phyloP scores from a whole-genome alignment of 2,113 vertebrate genomes.

The Mustela nigripes region DNA sequence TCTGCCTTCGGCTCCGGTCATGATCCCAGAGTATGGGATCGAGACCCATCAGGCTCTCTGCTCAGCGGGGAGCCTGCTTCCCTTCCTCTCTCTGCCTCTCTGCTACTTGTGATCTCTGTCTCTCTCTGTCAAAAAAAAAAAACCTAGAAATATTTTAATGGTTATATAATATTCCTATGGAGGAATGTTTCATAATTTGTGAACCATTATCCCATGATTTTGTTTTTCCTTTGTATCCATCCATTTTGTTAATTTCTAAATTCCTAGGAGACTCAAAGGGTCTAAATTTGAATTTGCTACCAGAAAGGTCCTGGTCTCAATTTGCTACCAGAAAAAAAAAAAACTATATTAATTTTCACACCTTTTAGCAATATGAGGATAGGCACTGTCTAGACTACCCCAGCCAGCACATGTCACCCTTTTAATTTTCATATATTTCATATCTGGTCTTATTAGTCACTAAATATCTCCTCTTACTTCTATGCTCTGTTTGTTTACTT shows the following conservation, averaged over 20 bases:
- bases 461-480: not conserved
- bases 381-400: not conserved
- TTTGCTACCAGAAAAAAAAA: not conserved
- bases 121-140: too few species aligned
- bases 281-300: not conserved
- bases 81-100: too few species aligned
- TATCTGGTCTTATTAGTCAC: not conserved
- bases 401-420: not conserved
- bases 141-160: slow-evolving; percentile 18
- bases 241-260: not conserved
- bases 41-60: too few species aligned
- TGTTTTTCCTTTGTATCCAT: not conserved
- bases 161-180: slow-evolving; percentile 7
- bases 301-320: not conserved
- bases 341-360: not conserved
- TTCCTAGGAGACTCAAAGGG: not conserved
- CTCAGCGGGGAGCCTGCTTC: too few species aligned
- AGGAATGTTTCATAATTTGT: not conserved
- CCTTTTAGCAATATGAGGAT: not conserved
- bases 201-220: not conserved
- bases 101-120: too few species aligned
- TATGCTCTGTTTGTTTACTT: not conserved
- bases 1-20: too few species aligned
- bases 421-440: not conserved
- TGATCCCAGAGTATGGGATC: too few species aligned